Conservation (phyloP, 2,113 vertebrate species). For the Octodon degus region DNA sequence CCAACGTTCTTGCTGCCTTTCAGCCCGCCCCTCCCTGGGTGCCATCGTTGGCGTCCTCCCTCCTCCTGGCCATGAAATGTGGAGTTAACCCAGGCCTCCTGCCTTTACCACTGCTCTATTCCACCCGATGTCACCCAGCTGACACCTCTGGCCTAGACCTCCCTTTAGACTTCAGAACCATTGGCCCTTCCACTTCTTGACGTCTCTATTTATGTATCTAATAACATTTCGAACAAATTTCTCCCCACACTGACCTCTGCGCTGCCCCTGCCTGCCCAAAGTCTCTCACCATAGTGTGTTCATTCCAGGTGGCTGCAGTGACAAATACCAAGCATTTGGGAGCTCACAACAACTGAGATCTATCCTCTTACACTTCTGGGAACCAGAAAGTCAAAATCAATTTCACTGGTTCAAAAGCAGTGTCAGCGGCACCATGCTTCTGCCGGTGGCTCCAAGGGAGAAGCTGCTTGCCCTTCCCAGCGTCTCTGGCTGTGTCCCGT, state of each 20-base stretch:
- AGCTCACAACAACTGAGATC: background rate
- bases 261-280: background rate
- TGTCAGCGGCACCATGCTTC: background rate
- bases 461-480: background rate
- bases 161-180: background rate
- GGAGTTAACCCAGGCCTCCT: background rate
- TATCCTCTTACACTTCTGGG: constrained; percentile 17
- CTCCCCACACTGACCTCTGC: background rate
- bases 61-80: background rate
- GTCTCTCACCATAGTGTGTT: background rate
- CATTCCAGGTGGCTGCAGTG: background rate
- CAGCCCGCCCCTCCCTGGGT: background rate
- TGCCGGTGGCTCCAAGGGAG: background rate
- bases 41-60: background rate
- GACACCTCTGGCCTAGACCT: background rate
- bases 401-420: background rate
- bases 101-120: background rate
- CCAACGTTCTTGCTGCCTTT: background rate
- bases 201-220: background rate
- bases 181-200: background rate
- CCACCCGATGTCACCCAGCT: background rate
- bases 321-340: background rate
- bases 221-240: background rate
- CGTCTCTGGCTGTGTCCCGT: background rate
- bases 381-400: background rate